A percentile compares a stretch with the other conserved stretches of the same genome.
phyloP scores from a whole-genome alignment of 1,140 invertebrate genomes.

The Drosophila lowei region DNA sequence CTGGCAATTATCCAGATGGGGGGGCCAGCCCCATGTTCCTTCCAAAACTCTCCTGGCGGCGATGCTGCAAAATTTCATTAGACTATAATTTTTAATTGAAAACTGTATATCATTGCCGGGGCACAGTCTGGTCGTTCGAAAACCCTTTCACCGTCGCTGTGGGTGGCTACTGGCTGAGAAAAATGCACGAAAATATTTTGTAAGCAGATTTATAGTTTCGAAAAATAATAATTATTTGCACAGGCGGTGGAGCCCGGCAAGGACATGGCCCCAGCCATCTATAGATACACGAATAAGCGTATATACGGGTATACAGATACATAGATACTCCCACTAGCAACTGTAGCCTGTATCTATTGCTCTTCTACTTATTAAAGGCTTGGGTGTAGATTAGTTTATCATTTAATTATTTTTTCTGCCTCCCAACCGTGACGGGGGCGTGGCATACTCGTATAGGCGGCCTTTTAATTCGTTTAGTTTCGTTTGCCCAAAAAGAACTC shows the following conservation, averaged over 20 bases:
- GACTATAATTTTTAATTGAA: slow-evolving; percentile 75
- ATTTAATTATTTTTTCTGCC: slow-evolving; percentile 76
- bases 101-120: slow-evolving; percentile 70
- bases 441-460: slow-evolving; percentile 11
- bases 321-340: slow-evolving; percentile 8
- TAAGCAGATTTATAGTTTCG: slow-evolving; percentile 79
- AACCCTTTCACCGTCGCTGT: slow-evolving; percentile 14
- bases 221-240: slow-evolving; percentile 78
- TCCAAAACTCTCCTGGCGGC: slow-evolving; percentile 41
- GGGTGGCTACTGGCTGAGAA: slow-evolving; percentile 29
- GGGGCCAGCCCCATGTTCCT: neutral
- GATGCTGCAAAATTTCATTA: slow-evolving; percentile 66
- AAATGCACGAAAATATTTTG: slow-evolving; percentile 73
- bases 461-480: slow-evolving; percentile 75
- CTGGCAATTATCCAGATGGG: slow-evolving; percentile 41
- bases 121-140: slow-evolving; percentile 44
- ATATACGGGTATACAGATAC: neutral
- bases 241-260: slow-evolving; percentile 54
- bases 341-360: slow-evolving; percentile 43
- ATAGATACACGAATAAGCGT: neutral
- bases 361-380: slow-evolving; percentile 57
- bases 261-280: slow-evolving; percentile 23
- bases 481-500: slow-evolving; percentile 67
- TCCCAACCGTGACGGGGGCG: slow-evolving; percentile 11
- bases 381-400: slow-evolving; percentile 73